Base-by-base conservation (phyloP, 2,797 vertebrate species). In the Chanos chanos region DNA sequence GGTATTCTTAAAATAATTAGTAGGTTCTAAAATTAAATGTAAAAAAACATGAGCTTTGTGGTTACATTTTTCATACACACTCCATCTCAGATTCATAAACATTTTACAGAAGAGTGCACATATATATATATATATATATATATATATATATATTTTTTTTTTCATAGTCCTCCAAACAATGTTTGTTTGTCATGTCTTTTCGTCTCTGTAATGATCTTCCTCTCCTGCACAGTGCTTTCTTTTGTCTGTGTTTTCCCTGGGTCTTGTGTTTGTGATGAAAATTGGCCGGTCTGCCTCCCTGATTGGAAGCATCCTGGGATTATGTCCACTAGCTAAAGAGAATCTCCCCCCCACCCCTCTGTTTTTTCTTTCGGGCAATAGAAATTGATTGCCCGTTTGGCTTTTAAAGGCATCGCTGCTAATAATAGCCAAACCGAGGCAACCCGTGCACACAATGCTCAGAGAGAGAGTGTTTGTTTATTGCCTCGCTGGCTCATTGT, bases 331-430 rank as follows among this genome's bases (percentile, higher is more conserved):
- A 24, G 36, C 45, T 65, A 63, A 71, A 70, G 55, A 51, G 52
- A 52, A 67, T 40, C 44, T 48, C 31, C 21, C 31, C 41, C 44
- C 34, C 41, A 44, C n/a, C n/a, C n/a, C n/a, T n/a, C n/a, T n/a
- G n/a, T n/a, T 53, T 71, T 31, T 67, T 68, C 50, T 70, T 66
- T 27, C 22, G 27, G 53, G 7, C 49, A 54, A 78, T 75, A 60
- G 70, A 40, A 48, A 80, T 78, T 73, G 81, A 85, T 79, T 76
- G 59, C 40, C 53, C 70, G 43, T 66, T 62, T 65, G 68, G 51
- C 58, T 74, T 68, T 81, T 70, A 72, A n/a, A 41, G 57, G 61
- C 52, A 34, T 13, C 10, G 6, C 15, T 61, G 67, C 61, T 79
- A 82, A 81, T 79, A 71, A 81, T 65, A 76, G 37, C 45, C 56